phyloP scores from a whole-genome alignment of 2,888 invertebrate species.

The Ectemnius continuus region DNA sequence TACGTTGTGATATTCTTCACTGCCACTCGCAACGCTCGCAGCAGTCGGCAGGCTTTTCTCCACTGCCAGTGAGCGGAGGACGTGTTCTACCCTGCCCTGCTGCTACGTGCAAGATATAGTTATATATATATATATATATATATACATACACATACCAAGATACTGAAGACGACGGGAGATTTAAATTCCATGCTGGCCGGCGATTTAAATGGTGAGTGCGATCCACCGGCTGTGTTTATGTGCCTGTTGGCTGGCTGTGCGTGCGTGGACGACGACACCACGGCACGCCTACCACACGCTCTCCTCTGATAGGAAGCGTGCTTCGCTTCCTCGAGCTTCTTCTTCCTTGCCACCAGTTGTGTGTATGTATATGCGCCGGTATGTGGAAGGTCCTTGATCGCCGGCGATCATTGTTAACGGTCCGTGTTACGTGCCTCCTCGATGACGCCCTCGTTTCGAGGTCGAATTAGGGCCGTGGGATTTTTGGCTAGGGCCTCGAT shows the following conservation, averaged over 20 bases:
- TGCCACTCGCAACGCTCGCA: too few species aligned
- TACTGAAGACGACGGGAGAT: constrained; percentile 62
- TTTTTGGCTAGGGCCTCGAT: constrained; percentile 55
- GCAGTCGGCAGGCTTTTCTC: too few species aligned
- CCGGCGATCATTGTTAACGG: constrained; percentile 22
- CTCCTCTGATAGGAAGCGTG: constrained; percentile 1
- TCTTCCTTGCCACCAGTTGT: too few species aligned
- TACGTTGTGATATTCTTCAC: too few species aligned
- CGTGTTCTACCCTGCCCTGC: too few species aligned
- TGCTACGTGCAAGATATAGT: constrained; percentile 24
- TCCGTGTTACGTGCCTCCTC: constrained; percentile 12
- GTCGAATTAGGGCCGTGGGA: constrained; percentile 41
- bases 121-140: background rate
- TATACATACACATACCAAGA: constrained; percentile 13
- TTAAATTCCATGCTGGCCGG: constrained; percentile 69
- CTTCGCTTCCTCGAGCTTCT: too few species aligned
- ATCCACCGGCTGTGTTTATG: constrained; percentile 9
- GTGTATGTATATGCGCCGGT: too few species aligned
- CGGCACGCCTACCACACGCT: background rate
- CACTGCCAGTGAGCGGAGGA: too few species aligned
- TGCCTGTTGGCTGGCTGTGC: constrained; percentile 10
- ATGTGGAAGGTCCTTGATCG: background rate
- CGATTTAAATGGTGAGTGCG: constrained; percentile 74
- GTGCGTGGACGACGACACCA: constrained; percentile 17
- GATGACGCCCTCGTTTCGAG: constrained; percentile 13